Evolutionary conservation across 1,140 invertebrate genomes (phyloP).

Genomic region (Aphelenchoides besseyi): DNA sequence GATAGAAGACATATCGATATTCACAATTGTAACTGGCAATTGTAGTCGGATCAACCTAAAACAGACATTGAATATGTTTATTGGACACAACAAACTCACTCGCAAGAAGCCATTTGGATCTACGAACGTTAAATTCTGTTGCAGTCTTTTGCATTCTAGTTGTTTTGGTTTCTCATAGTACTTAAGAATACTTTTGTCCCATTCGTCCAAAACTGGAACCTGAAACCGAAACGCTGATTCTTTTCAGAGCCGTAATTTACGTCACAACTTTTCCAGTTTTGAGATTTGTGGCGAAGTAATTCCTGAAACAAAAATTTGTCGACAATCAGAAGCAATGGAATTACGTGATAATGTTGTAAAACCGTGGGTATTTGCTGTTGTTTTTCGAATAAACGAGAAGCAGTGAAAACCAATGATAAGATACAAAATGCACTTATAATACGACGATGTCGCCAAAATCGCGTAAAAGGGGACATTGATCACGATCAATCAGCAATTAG

Average conservation of each 20-base stretch:
- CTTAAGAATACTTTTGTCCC: constrained; percentile 29
- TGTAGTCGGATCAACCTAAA: constrained; percentile 21
- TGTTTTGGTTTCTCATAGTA: constrained; percentile 22
- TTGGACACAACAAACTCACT: not conserved
- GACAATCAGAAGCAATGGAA: not conserved
- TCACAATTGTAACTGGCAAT: constrained; percentile 6
- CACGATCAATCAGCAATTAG: too few relatives aligned
- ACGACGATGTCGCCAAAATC: too few relatives aligned
- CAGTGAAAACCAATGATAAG: too few relatives aligned
- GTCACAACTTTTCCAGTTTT: not conserved
- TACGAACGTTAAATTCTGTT: constrained; percentile 28
- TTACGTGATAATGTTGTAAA: not conserved
- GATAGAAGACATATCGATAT: constrained; percentile 25
- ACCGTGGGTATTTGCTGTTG: not conserved
- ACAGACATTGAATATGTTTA: not conserved
- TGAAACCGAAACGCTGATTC: not conserved
- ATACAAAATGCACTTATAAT: too few relatives aligned
- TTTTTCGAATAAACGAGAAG: not conserved
- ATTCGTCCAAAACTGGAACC: constrained; percentile 23
- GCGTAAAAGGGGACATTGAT: too few relatives aligned
- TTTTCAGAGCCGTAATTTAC: not conserved
- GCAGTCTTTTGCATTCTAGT: constrained; percentile 23
- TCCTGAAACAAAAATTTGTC: not conserved
- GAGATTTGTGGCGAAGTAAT: not conserved
- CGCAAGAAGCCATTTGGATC: constrained; percentile 13